Conservation (phyloP, 1,140 invertebrate species). For the Nautilus pompilius region DNA sequence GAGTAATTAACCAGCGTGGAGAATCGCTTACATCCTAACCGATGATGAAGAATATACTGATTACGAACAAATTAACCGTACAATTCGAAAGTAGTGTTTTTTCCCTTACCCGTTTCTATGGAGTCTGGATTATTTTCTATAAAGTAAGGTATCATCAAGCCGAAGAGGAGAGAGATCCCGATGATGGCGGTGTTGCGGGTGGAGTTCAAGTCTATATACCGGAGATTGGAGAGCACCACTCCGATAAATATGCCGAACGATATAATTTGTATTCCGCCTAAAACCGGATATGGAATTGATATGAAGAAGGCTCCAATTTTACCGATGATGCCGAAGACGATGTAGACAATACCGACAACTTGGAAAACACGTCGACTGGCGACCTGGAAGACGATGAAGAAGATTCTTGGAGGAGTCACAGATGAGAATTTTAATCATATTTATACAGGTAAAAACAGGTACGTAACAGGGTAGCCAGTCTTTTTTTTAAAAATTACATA, state of each 20-base stretch:
- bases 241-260: constrained; percentile 66
- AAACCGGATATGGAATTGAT: constrained; percentile 79
- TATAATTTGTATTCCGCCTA: constrained; percentile 81
- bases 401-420: too few species aligned
- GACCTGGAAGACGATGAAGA: constrained; percentile 63
- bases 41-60: too few species aligned
- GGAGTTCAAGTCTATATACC: constrained; percentile 78
- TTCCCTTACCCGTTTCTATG: constrained; percentile 65
- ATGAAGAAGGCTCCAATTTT: constrained; percentile 80
- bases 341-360: constrained; percentile 73
- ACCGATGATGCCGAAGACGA: constrained; percentile 63
- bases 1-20: too few species aligned
- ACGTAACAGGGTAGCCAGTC: too few species aligned
- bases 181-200: constrained; percentile 79
- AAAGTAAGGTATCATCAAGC: constrained; percentile 75
- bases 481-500: too few species aligned
- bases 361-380: constrained; percentile 80
- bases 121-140: constrained; percentile 58
- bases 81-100: too few species aligned
- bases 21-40: too few species aligned
- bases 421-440: too few species aligned
- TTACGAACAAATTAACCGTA: too few species aligned
- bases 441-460: too few species aligned
- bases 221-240: constrained; percentile 46
- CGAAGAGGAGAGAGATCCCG: constrained; percentile 83